Conservation (phyloP, 2,113 vertebrate genomes). For the Turdus rufiventris region DNA sequence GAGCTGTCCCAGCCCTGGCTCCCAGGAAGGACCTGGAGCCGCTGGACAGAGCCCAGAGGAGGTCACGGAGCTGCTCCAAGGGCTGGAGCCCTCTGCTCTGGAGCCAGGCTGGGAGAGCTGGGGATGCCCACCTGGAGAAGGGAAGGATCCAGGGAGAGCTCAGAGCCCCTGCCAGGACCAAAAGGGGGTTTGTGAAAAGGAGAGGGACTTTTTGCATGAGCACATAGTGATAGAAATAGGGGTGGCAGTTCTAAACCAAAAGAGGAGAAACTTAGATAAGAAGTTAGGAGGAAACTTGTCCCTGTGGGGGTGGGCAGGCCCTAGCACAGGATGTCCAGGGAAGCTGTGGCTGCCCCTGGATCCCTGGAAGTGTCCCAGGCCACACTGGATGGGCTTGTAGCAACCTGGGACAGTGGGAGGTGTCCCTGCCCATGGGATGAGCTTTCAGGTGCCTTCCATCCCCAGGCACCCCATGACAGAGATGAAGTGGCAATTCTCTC, state of each 20-base stretch:
- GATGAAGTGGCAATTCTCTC: neutral
- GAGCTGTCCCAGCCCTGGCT: neutral
- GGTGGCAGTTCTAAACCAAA: neutral
- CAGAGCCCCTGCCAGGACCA: rapidly evolving
- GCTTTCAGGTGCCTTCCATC: neutral
- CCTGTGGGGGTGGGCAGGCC: neutral
- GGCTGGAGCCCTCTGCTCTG: neutral
- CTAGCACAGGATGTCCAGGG: neutral
- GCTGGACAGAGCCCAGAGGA: neutral
- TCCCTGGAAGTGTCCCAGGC: neutral
- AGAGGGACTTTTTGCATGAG: neutral
- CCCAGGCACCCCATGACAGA: neutral
- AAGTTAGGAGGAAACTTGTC: neutral
- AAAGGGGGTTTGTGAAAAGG: neutral
- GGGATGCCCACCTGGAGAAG: neutral
- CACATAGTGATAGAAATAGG: neutral
- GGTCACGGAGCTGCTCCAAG: rapidly evolving
- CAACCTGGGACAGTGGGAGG: rapidly evolving
- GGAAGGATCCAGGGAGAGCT: neutral
- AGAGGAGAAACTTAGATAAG: neutral
- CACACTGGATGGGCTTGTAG: neutral
- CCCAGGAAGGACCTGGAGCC: neutral
- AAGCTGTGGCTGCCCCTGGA: neutral
- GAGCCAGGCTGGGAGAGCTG: neutral
- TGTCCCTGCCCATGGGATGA: neutral